A percentile compares a stretch with the other conserved stretches of the same genome.
Evolutionary conservation across 1,140 invertebrate species (phyloP).

Genomic region (Gyrodactylus salaris): DNA sequence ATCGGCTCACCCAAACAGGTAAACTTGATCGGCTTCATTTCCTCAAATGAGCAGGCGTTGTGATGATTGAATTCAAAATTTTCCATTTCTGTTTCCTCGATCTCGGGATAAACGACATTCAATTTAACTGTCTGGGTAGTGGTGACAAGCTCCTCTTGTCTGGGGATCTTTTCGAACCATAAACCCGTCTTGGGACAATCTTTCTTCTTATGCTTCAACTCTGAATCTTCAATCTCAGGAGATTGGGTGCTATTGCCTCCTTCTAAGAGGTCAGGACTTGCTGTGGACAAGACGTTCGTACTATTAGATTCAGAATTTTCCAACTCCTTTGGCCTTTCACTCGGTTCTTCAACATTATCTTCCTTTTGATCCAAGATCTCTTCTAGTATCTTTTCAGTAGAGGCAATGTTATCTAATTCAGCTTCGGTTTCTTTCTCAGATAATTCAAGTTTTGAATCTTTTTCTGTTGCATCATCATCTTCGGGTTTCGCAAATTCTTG

Average conservation of each 20-base stretch:
- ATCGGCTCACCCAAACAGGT: background rate
- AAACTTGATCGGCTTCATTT: background rate
- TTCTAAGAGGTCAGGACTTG: too few species aligned
- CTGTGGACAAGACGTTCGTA: too few species aligned
- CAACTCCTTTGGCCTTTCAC: background rate
- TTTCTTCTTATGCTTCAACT: background rate
- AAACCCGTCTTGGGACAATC: background rate
- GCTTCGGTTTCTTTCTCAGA: too few species aligned
- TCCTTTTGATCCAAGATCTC: background rate
- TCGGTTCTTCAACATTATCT: background rate
- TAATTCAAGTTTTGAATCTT: too few species aligned
- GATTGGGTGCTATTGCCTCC: background rate
- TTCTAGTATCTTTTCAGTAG: background rate
- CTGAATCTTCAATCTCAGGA: background rate
- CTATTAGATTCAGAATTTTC: background rate
- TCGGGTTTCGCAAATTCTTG: too few species aligned
- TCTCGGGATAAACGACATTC: background rate
- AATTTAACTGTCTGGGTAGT: too few species aligned
- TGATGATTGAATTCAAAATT: background rate
- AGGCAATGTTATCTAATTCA: too few species aligned
- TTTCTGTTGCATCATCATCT: too few species aligned
- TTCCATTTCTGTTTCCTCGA: background rate
- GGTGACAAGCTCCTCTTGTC: background rate
- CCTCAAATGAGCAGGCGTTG: background rate
- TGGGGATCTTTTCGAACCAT: background rate